Base-by-base conservation (phyloP, 2,797 vertebrate species). In the Cottoperca gobio region DNA sequence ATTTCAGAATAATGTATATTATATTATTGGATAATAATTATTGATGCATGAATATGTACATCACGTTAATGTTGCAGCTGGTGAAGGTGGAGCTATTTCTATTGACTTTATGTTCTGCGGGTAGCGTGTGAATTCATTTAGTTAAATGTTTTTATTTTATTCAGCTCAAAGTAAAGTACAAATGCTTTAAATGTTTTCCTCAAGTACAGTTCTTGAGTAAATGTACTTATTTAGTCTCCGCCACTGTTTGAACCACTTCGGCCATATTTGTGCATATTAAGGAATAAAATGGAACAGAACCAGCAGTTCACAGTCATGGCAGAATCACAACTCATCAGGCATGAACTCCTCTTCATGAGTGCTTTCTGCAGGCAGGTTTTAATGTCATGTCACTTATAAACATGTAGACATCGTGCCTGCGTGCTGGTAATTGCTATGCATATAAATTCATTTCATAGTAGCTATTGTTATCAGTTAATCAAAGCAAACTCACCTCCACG, bases 381-480 rank as follows among this genome's bases (percentile, higher is more conserved):
- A 10, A 58, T 46, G 17, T 53, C 24, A 74, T 92, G 77, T 53
- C 79, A 83, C 91, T 80, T 85, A 89, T 77, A 90, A 75, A 91
- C 69, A 65, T 23, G 31, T 12, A 57, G 49, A 65, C 53, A 50
- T 31, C 31, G 42, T 26, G 50, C 49, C 31, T 58, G 52, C 49
- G 63, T 52, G 63, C 21, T 43, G 58, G 76, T 68, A 64, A 74
- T 52, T 74, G 62, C 67, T 42, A 54, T 76, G 67, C 35, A 69
- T 67, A 75, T 39, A 54, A 70, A 68, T 85, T 71, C 67, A 79
- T 67, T 79, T 63, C 64, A 73, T 71, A 84, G 76, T 58, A 82
- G 71, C 64, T 50, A 21, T 17, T 49, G 71, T 73, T 79, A 79
- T 83, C 84, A 52, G 70, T 70, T 70, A 60, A 85, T 82, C 40